Conservation (phyloP, 2,888 invertebrate species). For the Kuschelorhynchus macadamiae region DNA sequence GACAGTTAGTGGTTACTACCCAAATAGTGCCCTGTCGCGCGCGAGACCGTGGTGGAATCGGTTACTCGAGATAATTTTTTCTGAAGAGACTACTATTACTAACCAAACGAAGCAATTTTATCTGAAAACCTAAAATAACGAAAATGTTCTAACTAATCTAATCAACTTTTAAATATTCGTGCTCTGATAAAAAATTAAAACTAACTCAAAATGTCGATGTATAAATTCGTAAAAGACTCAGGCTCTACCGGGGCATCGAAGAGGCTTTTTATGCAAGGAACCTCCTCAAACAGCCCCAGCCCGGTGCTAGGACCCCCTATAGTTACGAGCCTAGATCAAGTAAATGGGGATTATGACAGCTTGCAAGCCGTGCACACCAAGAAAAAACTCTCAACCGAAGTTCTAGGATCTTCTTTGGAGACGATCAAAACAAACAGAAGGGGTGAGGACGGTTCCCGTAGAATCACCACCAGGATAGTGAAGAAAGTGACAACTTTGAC, state of each 20-base stretch:
- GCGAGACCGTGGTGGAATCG: constrained; percentile 6
- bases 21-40: constrained; percentile 3
- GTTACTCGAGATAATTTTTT: no score
- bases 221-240: constrained; percentile 83
- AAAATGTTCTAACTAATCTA: neutral
- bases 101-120: neutral
- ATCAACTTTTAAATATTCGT: neutral
- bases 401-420: constrained; percentile 83
- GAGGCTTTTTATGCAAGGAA: constrained; percentile 84
- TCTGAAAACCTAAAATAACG: neutral
- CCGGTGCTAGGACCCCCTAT: constrained; percentile 61
- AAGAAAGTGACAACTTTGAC: constrained; percentile 91
- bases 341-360: constrained; percentile 65
- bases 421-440: constrained; percentile 87
- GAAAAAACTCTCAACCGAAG: constrained; percentile 86
- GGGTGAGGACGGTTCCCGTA: constrained; percentile 83
- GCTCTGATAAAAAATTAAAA: constrained; percentile 6
- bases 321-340: constrained; percentile 63
- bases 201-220: constrained; percentile 71
- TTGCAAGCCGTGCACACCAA: constrained; percentile 87
- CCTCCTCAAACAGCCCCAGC: constrained; percentile 62
- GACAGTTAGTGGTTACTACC: constrained; percentile 13
- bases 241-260: constrained; percentile 69
- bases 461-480: constrained; percentile 89
- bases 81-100: neutral